phyloP scores from a whole-genome alignment of 2,113 vertebrate genomes.

The western clawed frog (Xenopus tropicalis) region DNA sequence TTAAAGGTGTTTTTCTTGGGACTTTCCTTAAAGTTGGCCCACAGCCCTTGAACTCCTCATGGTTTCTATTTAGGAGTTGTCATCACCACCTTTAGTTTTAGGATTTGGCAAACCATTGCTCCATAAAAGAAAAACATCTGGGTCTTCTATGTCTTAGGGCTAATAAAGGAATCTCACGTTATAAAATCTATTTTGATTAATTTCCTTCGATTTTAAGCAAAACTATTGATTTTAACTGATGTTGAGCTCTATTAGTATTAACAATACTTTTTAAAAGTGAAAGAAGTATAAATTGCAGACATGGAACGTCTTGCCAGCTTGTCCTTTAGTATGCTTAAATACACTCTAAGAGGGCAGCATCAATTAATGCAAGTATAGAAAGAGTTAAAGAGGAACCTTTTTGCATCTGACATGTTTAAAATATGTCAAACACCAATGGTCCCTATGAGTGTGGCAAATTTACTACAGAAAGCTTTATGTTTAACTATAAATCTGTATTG shows the following conservation, averaged over 20 bases:
- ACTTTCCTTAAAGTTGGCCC: slow-evolving; percentile 30
- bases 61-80: slow-evolving; percentile 44
- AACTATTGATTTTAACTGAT: slow-evolving; percentile 31
- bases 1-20: slow-evolving; percentile 43
- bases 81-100: slow-evolving; percentile 42
- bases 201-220: not conserved
- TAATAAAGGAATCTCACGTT: slow-evolving; percentile 21
- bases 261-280: not conserved
- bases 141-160: slow-evolving; percentile 34
- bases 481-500: too few relatives aligned
- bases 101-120: slow-evolving; percentile 31
- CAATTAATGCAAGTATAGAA: too few relatives aligned
- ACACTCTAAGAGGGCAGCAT: too few relatives aligned
- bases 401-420: too few relatives aligned
- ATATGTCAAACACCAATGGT: too few relatives aligned
- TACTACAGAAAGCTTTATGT: too few relatives aligned
- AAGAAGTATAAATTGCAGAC: too few relatives aligned
- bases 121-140: slow-evolving; percentile 41
- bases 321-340: too few relatives aligned
- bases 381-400: too few relatives aligned
- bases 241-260: not conserved
- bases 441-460: too few relatives aligned
- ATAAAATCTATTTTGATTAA: slow-evolving; percentile 20
- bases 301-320: too few relatives aligned
- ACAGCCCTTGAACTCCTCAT: slow-evolving; percentile 28